phyloP scores from a whole-genome alignment of 2,888 invertebrate species.

The Lacanobia oleracea region DNA sequence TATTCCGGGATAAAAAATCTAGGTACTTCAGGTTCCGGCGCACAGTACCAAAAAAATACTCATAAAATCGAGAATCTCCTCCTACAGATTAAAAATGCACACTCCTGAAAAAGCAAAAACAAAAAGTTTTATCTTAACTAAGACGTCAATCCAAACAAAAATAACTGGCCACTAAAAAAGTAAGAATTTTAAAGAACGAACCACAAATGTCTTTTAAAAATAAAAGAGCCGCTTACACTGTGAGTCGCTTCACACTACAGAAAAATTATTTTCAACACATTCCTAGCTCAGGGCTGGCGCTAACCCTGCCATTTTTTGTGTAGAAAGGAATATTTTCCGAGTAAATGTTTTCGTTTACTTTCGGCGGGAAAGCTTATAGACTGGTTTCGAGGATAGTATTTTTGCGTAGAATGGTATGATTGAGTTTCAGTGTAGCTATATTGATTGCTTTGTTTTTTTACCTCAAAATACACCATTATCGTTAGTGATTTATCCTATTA shows the following conservation, averaged over 20 bases:
- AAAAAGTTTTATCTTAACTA: not conserved
- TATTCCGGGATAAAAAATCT: not conserved
- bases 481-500: no score
- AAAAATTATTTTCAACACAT: slow-evolving; percentile 73
- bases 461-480: no score
- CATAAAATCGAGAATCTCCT: not conserved
- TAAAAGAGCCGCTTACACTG: slow-evolving; percentile 57
- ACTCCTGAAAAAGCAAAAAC: not conserved
- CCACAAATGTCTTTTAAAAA: slow-evolving; percentile 63
- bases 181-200: slow-evolving; percentile 59
- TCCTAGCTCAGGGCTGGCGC: slow-evolving; percentile 70
- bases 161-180: slow-evolving; percentile 57
- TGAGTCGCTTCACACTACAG: slow-evolving; percentile 65
- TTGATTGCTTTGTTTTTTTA: not conserved
- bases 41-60: not conserved
- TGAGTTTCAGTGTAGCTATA: not conserved
- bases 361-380: not conserved
- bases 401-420: not conserved
- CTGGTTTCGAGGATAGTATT: not conserved
- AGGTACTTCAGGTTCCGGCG: accelerated
- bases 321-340: not conserved
- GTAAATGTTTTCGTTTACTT: slow-evolving; percentile 1
- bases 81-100: not conserved
- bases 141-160: slow-evolving; percentile 46
- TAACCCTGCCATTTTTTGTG: not conserved